phyloP scores from a whole-genome alignment of 2,113 vertebrate genomes.

The Corythornis madagascariensis region DNA sequence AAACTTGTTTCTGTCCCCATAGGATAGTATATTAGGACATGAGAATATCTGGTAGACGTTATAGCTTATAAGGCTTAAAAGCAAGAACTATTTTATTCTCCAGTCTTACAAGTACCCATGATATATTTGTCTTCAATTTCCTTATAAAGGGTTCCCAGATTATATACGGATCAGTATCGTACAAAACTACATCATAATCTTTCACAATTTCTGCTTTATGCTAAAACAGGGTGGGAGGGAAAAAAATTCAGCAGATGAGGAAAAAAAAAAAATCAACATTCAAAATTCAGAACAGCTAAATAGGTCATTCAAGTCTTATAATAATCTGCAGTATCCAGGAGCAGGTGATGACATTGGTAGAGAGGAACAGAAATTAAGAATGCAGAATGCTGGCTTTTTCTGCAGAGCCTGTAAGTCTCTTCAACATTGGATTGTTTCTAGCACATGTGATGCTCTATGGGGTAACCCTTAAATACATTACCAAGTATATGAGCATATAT shows the following conservation, averaged over 20 bases:
- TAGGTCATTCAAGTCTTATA: constrained; percentile 67
- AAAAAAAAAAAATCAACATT: neutral
- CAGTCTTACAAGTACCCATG: neutral
- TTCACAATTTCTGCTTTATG: neutral
- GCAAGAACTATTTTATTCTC: neutral
- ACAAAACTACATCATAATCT: neutral
- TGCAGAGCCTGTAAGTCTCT: neutral
- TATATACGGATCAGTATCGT: neutral
- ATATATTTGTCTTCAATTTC: neutral
- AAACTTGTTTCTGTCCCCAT: neutral
- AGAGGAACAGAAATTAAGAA: constrained; percentile 12
- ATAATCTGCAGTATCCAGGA: constrained; percentile 42
- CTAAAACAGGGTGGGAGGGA: neutral
- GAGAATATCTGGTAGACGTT: neutral
- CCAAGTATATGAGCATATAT: neutral
- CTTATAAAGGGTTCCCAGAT: neutral
- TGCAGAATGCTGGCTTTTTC: neutral
- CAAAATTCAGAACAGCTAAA: constrained; percentile 58
- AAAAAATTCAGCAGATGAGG: neutral
- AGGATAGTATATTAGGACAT: neutral
- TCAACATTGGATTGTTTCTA: neutral
- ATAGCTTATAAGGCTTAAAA: neutral
- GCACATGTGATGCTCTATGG: neutral
- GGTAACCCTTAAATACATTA: neutral
- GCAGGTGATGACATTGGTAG: constrained; percentile 1